These are phyloP conservation scores for Epistrophe grossulariae DNA, from an alignment of 2,888 invertebrate species.

Conservation along the genomic window DNA sequence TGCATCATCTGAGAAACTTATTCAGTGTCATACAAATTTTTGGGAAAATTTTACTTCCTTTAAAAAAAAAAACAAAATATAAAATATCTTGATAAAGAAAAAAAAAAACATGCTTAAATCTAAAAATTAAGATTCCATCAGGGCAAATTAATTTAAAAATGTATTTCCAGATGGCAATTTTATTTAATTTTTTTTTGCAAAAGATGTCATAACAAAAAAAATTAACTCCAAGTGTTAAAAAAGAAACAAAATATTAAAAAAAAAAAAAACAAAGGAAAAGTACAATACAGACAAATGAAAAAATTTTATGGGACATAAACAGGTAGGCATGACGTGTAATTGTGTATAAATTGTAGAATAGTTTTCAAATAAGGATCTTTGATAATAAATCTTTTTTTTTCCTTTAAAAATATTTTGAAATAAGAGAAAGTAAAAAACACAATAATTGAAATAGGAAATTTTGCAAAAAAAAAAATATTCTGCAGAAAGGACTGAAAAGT, in stretches of 20 bases:
- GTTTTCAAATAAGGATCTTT: neutral
- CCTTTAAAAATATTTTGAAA: neutral
- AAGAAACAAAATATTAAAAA: neutral
- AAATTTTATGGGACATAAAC: neutral
- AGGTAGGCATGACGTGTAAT: neutral
- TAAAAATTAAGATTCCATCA: neutral
- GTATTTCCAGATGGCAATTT: slow-evolving; percentile 13
- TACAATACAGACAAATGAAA: neutral
- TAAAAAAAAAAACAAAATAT: no score
- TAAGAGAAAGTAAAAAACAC: neutral
- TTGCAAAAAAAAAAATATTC: no score
- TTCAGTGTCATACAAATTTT: no score
- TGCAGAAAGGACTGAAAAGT: no score
- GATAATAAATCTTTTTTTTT: neutral
- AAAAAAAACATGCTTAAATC: neutral
- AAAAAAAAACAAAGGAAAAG: neutral
- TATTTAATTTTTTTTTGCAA: neutral
- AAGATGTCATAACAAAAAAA: neutral
- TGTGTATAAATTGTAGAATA: neutral
- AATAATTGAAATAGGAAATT: neutral
- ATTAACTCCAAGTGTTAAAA: neutral
- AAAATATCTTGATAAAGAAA: no score
- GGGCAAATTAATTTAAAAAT: neutral
- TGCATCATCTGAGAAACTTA: no score
- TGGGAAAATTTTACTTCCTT: no score